phyloP scores from a whole-genome alignment of 2,113 vertebrate genomes.

The Galeopterus variegatus region DNA sequence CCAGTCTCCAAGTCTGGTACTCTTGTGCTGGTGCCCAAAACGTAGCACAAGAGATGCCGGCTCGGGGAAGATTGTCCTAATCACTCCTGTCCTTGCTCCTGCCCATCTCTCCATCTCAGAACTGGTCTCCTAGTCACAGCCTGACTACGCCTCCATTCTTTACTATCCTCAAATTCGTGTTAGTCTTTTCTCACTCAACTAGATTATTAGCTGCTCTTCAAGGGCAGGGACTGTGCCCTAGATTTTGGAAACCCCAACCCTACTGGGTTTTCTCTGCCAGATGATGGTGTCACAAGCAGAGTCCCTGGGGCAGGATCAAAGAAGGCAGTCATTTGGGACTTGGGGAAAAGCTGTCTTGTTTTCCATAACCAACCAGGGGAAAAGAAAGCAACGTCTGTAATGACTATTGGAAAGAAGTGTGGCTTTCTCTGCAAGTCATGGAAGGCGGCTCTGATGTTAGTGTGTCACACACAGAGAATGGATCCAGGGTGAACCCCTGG shows the following conservation, averaged over 20 bases:
- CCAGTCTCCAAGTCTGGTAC: background rate
- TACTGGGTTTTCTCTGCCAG: constrained; percentile 50
- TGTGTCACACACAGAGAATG: background rate
- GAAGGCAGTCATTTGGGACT: constrained; percentile 11
- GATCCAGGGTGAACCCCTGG: background rate
- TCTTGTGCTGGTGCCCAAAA: background rate
- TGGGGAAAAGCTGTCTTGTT: constrained; percentile 3
- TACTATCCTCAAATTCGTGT: background rate
- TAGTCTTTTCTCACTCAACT: background rate
- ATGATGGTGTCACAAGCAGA: background rate
- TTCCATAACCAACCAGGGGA: background rate
- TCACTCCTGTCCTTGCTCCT: background rate
- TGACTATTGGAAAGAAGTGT: background rate
- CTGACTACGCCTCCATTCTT: background rate
- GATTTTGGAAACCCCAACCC: constrained; percentile 60
- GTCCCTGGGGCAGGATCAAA: constrained; percentile 49
- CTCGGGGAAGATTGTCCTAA: background rate
- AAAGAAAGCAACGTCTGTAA: background rate
- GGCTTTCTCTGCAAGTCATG: background rate
- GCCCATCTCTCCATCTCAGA: background rate
- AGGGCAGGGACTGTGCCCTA: background rate
- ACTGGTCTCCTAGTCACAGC: background rate
- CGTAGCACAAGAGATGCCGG: background rate
- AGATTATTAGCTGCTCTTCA: background rate
- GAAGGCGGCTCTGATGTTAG: background rate